phyloP scores from a whole-genome alignment of 1,140 invertebrate species.

The Hyposmocoma kahamanoa region DNA sequence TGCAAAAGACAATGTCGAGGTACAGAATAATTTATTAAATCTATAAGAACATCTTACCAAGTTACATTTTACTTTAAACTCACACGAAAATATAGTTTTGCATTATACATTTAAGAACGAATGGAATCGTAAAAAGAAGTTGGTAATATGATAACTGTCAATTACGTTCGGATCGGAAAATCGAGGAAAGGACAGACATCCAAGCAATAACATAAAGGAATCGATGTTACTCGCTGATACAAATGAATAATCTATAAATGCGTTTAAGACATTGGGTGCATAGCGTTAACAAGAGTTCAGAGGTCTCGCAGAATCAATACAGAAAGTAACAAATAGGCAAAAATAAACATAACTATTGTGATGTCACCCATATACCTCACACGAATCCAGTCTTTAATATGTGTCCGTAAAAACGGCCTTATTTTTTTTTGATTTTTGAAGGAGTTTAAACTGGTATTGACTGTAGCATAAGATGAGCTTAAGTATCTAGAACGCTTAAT shows the following conservation, averaged over 20 bases:
- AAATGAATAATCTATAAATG: conserved; percentile 70
- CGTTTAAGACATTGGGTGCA: conserved; percentile 53
- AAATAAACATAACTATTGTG: no score
- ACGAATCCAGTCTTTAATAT: no score
- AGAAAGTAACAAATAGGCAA: no score
- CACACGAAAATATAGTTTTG: neutral
- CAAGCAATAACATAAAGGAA: conserved; percentile 65
- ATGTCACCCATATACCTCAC: no score
- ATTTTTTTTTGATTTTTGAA: no score
- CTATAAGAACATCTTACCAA: neutral
- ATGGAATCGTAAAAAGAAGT: conserved; percentile 13
- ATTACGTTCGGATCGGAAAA: conserved; percentile 46
- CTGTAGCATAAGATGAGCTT: no score
- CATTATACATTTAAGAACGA: conserved; percentile 24
- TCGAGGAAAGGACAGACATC: conserved; percentile 45
- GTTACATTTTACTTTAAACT: neutral
- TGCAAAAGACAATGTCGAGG: no score
- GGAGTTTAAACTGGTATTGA: no score
- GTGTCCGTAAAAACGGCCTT: no score
- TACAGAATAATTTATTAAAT: no score
- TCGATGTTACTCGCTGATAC: conserved; percentile 56
- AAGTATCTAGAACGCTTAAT: no score
- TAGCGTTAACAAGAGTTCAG: neutral
- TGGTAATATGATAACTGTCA: conserved; percentile 34
- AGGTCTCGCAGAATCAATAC: no score